Conservation (phyloP, 35 echinoderm and acorn worm species). For the Ophiothrix spiculata region DNA sequence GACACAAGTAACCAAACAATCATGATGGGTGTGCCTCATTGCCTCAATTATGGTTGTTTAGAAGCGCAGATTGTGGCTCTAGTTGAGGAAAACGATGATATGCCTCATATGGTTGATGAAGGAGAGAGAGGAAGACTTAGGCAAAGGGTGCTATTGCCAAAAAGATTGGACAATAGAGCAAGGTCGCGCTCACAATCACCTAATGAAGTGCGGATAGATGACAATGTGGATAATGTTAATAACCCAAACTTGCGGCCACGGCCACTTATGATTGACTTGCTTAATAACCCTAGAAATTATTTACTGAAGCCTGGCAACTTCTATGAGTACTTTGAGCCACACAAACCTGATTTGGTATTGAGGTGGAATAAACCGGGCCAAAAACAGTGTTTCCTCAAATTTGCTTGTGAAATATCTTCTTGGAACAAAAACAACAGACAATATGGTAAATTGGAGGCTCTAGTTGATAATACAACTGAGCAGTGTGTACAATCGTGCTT, state of each 20-base stretch:
- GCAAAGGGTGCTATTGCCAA: not conserved
- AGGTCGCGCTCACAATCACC: not conserved
- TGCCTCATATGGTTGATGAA: not conserved
- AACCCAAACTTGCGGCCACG: too few relatives aligned
- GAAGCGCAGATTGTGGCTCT: not conserved
- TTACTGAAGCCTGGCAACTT: not conserved
- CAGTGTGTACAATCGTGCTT: too few relatives aligned
- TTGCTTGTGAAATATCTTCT: too few relatives aligned
- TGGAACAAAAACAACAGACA: too few relatives aligned
- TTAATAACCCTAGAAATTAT: not conserved
- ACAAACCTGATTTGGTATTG: not conserved
- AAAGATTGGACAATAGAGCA: not conserved
- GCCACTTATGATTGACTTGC: not conserved
- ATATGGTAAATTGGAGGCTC: too few relatives aligned
- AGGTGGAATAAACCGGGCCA: not conserved
- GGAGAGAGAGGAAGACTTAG: not conserved
- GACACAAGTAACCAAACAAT: not conserved
- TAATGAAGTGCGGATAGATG: too few relatives aligned
- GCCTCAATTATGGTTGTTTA: not conserved
- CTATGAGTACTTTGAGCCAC: not conserved
- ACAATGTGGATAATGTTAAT: not conserved
- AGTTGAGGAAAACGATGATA: not conserved
- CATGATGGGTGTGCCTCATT: not conserved
- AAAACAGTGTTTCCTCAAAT: too few relatives aligned
- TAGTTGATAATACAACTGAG: too few relatives aligned